A percentile compares a stretch with the other conserved stretches of the same genome.
phyloP scores from a whole-genome alignment of 2,797 vertebrate species.

The Sebastes iracundus region DNA sequence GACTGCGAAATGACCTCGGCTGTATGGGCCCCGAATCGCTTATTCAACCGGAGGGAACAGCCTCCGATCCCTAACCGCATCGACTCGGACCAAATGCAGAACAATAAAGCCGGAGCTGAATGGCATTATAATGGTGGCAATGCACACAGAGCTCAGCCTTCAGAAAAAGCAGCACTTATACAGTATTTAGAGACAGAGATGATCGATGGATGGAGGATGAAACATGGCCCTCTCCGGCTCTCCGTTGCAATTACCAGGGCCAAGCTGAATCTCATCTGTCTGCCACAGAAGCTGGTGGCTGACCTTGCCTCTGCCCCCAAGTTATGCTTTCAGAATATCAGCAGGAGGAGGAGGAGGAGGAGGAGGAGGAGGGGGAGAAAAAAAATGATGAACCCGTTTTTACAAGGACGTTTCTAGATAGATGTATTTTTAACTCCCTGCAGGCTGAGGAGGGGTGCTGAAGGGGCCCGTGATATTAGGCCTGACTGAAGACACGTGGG shows the following conservation, averaged over 20 bases:
- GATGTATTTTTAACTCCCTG: conserved; percentile 82
- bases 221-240: conserved; percentile 37
- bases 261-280: conserved; percentile 77
- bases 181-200: conserved; percentile 55
- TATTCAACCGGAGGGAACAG: conserved; percentile 28
- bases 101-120: conserved; percentile 46
- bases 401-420: conserved; percentile 80
- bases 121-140: conserved; percentile 15
- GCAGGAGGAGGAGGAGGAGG: conserved; percentile 25
- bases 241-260: conserved; percentile 60
- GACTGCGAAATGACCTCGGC: conserved; percentile 27
- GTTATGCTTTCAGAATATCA: conserved; percentile 79
- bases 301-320: conserved; percentile 80
- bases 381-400: conserved; percentile 79
- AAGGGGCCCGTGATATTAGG: conserved; percentile 66
- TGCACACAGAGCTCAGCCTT: conserved; percentile 26
- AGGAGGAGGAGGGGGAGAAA: background rate
- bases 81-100: conserved; percentile 15
- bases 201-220: conserved; percentile 59
- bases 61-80: conserved; percentile 20
- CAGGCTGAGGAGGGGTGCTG: conserved; percentile 59
- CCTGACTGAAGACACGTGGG: conserved; percentile 71
- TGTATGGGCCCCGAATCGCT: conserved; percentile 22
- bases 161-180: conserved; percentile 24
- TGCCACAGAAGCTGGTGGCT: conserved; percentile 60